phyloP scores from a whole-genome alignment of 2,888 invertebrate genomes.

The Agriotes lineatus region DNA sequence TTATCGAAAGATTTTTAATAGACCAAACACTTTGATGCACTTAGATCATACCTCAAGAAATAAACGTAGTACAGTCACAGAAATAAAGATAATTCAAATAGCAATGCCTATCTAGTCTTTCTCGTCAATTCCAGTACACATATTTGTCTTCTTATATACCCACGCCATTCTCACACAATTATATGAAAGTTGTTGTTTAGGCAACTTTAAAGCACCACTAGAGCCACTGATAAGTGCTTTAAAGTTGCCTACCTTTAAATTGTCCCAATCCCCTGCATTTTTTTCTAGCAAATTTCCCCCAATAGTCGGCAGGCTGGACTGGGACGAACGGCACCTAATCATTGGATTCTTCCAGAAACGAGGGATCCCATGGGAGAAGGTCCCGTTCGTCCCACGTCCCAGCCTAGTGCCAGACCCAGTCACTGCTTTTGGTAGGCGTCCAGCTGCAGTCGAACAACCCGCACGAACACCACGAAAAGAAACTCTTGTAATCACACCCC shows the following conservation, averaged over 20 bases:
- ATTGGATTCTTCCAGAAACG: constrained; percentile 75
- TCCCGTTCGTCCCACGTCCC: constrained; percentile 88
- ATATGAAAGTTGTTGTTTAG: background rate
- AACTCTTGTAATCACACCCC: constrained; percentile 68
- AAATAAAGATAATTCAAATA: no score
- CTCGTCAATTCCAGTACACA: no score
- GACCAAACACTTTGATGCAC: no score
- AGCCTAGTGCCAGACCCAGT: constrained; percentile 87
- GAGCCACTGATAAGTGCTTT: background rate
- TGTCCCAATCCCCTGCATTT: constrained; percentile 56
- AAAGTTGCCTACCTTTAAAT: background rate
- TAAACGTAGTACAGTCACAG: no score
- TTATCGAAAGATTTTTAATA: no score
- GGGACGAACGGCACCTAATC: constrained; percentile 60
- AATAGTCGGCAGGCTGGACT: constrained; percentile 48
- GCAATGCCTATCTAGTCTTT: no score
- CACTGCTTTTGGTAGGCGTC: constrained; percentile 83
- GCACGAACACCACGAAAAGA: constrained; percentile 54
- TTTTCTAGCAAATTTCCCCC: constrained; percentile 24
- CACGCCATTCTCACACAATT: no score
- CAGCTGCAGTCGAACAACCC: constrained; percentile 48
- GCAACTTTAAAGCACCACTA: background rate
- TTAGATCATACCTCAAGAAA: no score
- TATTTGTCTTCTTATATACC: no score
- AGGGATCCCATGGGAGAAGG: constrained; percentile 89